These are phyloP conservation scores for Andrena flavipes DNA, from an alignment of 2,888 invertebrate species.

Conservation along the genomic window DNA sequence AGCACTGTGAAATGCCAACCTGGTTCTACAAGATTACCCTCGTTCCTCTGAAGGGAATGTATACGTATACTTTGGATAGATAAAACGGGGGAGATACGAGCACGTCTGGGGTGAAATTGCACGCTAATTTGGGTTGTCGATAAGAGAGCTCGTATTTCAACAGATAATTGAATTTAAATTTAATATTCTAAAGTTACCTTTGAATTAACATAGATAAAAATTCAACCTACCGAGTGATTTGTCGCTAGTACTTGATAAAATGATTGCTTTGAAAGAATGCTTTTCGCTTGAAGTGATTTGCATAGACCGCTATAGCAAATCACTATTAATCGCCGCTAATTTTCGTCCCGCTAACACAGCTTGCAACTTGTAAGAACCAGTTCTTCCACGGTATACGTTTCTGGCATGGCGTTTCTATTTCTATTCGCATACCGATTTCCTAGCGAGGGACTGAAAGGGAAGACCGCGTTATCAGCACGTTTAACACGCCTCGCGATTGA, in stretches of 20 bases:
- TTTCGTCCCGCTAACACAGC: conserved; percentile 29
- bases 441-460: conserved; percentile 55
- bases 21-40: conserved; percentile 73
- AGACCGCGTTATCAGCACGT: background rate
- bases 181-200: background rate
- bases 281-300: conserved; percentile 27
- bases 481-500: conserved; percentile 36
- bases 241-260: background rate
- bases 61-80: conserved; percentile 4
- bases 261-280: background rate
- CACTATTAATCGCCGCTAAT: conserved; percentile 11
- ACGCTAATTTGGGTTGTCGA: background rate
- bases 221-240: background rate
- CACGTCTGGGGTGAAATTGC: background rate
- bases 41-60: conserved; percentile 15
- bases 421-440: conserved; percentile 49
- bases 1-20: conserved; percentile 51
- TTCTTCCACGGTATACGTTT: conserved; percentile 70
- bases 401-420: conserved; percentile 82
- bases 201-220: background rate
- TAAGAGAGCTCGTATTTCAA: no score
- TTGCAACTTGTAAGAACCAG: conserved; percentile 77
- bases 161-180: background rate
- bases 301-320: conserved; percentile 6
- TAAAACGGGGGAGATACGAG: background rate